Evolutionary conservation across 2,797 vertebrate species (phyloP).

Genomic region (Miopithecus talapoin): DNA sequence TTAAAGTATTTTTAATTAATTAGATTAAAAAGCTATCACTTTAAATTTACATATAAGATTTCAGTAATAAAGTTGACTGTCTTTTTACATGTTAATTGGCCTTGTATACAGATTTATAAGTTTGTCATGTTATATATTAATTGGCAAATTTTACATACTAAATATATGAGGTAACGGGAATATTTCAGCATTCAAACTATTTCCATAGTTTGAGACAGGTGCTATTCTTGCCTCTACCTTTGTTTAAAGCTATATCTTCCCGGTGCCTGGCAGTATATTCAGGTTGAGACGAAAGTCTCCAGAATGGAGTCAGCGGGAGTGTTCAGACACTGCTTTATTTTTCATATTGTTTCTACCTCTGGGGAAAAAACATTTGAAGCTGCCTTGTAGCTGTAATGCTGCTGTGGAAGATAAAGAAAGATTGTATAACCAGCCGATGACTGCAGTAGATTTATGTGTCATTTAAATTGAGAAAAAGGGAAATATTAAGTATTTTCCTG

Average conservation of each 20-base stretch:
- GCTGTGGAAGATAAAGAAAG: not conserved
- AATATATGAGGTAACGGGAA: not conserved
- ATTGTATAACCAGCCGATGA: not conserved
- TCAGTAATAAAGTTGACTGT: not conserved
- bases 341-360: not conserved
- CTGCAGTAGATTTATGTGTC: not conserved
- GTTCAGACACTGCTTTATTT: not conserved
- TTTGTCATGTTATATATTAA: not conserved
- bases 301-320: not conserved
- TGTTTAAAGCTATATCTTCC: not conserved
- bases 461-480: slow-evolving; percentile 23
- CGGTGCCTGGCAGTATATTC: not conserved
- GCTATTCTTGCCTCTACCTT: not conserved
- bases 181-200: not conserved
- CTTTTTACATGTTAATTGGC: not conserved
- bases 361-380: not conserved
- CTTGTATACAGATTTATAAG: not conserved
- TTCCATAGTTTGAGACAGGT: not conserved
- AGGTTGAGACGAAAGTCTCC: not conserved
- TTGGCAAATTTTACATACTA: not conserved
- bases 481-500: not conserved
- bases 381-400: not conserved
- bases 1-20: not conserved
- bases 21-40: not conserved
- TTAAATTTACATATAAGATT: not conserved